Evolutionary conservation across 2,797 vertebrate genomes (phyloP).

Genomic region (Spatula clypeata): DNA sequence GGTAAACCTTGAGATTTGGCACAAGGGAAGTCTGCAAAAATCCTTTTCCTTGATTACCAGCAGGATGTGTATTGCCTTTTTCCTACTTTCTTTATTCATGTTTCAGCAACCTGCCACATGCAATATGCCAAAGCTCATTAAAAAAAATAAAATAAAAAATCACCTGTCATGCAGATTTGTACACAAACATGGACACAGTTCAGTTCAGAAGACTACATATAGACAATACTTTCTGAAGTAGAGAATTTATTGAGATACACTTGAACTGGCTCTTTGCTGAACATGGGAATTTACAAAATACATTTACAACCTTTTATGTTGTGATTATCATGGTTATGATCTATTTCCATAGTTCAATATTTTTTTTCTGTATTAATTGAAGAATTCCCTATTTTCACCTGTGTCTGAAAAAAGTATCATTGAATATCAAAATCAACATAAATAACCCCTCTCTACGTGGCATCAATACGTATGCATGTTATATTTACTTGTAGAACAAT

Average conservation of each 20-base stretch:
- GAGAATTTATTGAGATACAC: conserved; percentile 44
- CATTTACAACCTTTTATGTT: conserved; percentile 38
- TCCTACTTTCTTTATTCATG: conserved; percentile 79
- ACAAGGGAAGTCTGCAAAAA: conserved; percentile 23
- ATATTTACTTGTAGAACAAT: neutral
- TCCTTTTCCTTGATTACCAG: conserved; percentile 52
- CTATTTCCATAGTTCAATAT: neutral
- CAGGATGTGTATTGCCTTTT: conserved; percentile 69
- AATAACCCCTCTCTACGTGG: neutral
- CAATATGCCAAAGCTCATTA: conserved; percentile 72
- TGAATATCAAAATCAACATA: neutral
- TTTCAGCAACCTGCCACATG: conserved; percentile 82
- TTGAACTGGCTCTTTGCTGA: conserved; percentile 57
- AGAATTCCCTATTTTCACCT: neutral
- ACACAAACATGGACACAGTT: neutral
- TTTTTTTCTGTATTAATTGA: neutral
- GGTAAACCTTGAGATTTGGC: conserved; percentile 57
- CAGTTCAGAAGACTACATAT: conserved; percentile 24
- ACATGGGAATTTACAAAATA: conserved; percentile 45
- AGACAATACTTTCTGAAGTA: conserved; percentile 53
- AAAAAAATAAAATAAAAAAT: neutral
- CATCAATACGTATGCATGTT: neutral
- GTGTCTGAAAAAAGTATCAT: neutral
- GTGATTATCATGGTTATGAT: conserved; percentile 25
- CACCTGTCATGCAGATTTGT: neutral